Evolutionary conservation across 2,113 vertebrate genomes (phyloP), one percentile per base, ranked within the genome.

Genomic region (Sturnira hondurensis): DNA sequence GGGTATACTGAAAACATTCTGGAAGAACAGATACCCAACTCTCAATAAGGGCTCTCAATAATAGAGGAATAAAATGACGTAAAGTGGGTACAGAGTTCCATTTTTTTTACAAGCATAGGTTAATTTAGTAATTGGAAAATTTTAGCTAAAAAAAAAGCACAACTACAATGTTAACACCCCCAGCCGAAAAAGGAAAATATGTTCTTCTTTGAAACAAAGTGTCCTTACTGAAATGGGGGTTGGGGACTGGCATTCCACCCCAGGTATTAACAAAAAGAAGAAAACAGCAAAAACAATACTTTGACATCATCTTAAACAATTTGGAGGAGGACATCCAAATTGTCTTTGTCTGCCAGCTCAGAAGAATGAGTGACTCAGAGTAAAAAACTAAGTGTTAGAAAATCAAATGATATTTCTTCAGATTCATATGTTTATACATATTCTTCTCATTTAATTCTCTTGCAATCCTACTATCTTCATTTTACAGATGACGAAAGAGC

Each of bases 91-190:
- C 10, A 47, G 26, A 92, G 4, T 41, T 41, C 45, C 9, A 36
- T 20, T 82, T 80, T 17, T 41, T 86, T 80, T 54, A 56, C 52
- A 68, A 95, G 26, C 9, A n/a, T 50, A 13, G 20, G 11, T 93
- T 90, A 86, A 54, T 82, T 90, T 83, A 82, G 15, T 41, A 83
- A 78, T 52, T 90, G 17, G 73, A 94, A 94, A 77, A 2, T 26
- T 86, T 85, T 85, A 89, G 50, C 43, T 92, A 89, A 89, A 92
- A 74, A 92, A 68, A 88, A 68, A 88, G 85, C 41, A 77, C 1
- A 83, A 26, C 4, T 70, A 91, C 31, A 91, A 31, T 63, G 15
- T 82, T 20, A n/a, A 45, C 52, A 7, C 41, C 26, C 43, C 16
- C 24, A 13, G 13, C 4, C 1, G 11, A 50, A 91, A 65, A 45